Conservation (phyloP, 2,888 invertebrate genomes). For the Diogma glabrata region DNA sequence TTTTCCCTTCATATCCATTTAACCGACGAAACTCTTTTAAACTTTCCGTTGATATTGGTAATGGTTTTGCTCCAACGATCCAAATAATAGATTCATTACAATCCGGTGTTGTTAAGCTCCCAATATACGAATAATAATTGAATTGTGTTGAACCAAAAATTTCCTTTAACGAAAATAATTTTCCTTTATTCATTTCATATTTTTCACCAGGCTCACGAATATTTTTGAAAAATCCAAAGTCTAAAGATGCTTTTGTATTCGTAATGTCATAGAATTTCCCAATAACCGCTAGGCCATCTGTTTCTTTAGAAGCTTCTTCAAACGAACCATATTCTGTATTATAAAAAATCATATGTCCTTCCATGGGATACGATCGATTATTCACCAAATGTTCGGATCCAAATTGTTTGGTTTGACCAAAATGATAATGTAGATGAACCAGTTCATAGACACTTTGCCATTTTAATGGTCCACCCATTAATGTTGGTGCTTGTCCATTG, state of each 20-base stretch:
- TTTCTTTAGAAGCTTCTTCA: neutral
- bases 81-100: conserved; percentile 6
- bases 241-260: neutral
- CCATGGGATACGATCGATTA: neutral
- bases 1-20: neutral
- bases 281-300: neutral
- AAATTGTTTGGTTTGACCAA: neutral
- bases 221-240: neutral
- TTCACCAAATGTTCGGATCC: conserved; percentile 4
- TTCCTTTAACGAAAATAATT: neutral
- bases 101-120: conserved; percentile 2
- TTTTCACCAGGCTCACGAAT: neutral
- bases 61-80: conserved; percentile 3
- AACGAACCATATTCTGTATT: neutral
- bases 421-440: conserved; percentile 3
- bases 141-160: neutral
- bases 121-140: neutral
- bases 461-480: neutral
- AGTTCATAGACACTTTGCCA: conserved; percentile 1
- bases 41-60: neutral
- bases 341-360: conserved; percentile 1
- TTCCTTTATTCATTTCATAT: neutral
- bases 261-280: neutral
- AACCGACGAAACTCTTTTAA: neutral
- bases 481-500: neutral